Base-by-base conservation (phyloP, 2,113 vertebrate species). In the Oreotrochilus melanogaster region DNA sequence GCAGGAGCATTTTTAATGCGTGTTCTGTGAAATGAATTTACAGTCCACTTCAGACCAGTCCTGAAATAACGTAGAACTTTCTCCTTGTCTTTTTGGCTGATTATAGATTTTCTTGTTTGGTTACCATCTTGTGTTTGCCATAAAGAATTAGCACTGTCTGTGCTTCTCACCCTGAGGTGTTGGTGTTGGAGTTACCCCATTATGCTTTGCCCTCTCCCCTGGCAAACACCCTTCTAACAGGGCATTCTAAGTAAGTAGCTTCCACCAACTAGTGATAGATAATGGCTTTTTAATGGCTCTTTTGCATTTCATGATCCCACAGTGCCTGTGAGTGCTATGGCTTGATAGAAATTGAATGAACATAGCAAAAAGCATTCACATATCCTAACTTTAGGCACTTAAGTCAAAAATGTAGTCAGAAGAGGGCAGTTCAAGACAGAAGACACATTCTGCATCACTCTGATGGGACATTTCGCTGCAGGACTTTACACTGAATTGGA, bases 251-350 rank as follows among this genome's bases (percentile, higher is more conserved):
- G 64, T 83, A 89, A 45, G 51, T 64, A 47, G 28, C 4, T 3
- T 66, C 48, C 30, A 48, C 79, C 85, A 88, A 9, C 62, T 88
- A 9, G 56, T 83, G 81, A 30, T 76, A 88, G 74, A 31, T 88
- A 88, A 88, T 83, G 69, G 60, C 33, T 88, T 95, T 91, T 93
- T 92, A 94, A 93, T 86, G 89, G 10, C 81, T 76, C 47, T 56
- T 70, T 78, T 86, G 83, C 71, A 79, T 96, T 89, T 94, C 58
- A 60, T 73, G 89, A 45, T 89, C 78, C 84, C 76, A 33, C 30
- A 53, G 91, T 24, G 67, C 64, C 78, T 43, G 14, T 88, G 79
- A 86, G 42, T 60, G 35, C 66, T 62, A 78, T 39, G 37, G 60
- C 25, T 76, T 83, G 43, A 83, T 80, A 51, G 75, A 89, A 80